phyloP scores from a whole-genome alignment of 2,888 invertebrate genomes.

The Andrena hattorfiana region DNA sequence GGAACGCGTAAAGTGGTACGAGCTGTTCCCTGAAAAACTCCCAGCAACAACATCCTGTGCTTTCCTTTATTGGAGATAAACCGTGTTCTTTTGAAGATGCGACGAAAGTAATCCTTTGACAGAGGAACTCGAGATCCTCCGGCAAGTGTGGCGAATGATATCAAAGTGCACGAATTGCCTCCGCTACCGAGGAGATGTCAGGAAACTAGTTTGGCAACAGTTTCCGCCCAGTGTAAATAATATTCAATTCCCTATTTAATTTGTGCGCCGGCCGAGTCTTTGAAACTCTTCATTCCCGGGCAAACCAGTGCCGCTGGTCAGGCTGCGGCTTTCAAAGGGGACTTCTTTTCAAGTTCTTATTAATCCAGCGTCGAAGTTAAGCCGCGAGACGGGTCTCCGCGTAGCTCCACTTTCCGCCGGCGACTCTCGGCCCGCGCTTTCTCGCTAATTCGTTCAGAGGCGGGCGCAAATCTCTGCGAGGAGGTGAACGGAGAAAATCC shows the following conservation, averaged over 20 bases:
- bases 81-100: no score
- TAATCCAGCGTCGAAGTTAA: slow-evolving; percentile 35
- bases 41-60: background rate
- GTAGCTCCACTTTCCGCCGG: background rate
- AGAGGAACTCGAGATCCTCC: background rate
- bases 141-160: background rate
- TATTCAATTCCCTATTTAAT: slow-evolving; percentile 5
- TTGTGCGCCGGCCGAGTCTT: background rate
- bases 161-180: background rate
- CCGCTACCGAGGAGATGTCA: background rate
- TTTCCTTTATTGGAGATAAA: background rate
- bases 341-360: slow-evolving; percentile 36
- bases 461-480: background rate
- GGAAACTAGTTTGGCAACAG: background rate
- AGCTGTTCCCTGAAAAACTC: background rate
- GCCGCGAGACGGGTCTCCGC: background rate
- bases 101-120: background rate
- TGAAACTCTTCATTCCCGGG: background rate
- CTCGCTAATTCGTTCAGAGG: slow-evolving; percentile 4
- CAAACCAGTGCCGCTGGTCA: background rate
- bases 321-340: slow-evolving; percentile 6
- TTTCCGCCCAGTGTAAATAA: background rate
- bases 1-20: background rate
- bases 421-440: background rate
- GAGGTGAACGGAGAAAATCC: background rate